These are phyloP conservation scores for Bergia sp. DNA, from an alignment of 92 coral and sea anemone species.

Conservation along the genomic window DNA sequence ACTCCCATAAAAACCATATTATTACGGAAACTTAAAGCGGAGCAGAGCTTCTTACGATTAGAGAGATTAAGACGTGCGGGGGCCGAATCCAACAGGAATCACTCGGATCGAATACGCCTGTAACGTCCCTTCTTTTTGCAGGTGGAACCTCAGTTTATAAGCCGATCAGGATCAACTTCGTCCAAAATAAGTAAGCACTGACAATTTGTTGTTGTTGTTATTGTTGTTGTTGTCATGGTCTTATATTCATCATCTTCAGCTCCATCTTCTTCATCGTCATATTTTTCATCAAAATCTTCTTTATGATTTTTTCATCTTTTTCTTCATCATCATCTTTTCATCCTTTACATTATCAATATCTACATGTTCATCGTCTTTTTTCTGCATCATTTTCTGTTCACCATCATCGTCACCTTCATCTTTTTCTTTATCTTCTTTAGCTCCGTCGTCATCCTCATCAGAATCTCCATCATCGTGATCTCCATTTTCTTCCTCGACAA, in stretches of 20 bases:
- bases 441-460: not conserved
- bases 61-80: too few relatives aligned
- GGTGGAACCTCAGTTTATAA: not conserved
- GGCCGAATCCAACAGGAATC: too few relatives aligned
- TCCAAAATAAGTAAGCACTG: constrained; percentile 25
- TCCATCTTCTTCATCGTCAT: not conserved
- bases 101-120: too few relatives aligned
- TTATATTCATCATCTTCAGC: not conserved
- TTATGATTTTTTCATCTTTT: not conserved
- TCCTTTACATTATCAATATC: not conserved
- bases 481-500: not conserved
- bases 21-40: too few relatives aligned
- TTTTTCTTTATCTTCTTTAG: not conserved
- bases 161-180: constrained; percentile 15
- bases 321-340: not conserved
- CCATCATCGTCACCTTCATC: not conserved
- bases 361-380: not conserved
- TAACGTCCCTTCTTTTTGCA: not conserved
- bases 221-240: too few relatives aligned
- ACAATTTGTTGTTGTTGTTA: not conserved
- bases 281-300: not conserved
- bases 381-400: not conserved
- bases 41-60: too few relatives aligned
- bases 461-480: not conserved
- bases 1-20: too few relatives aligned